phyloP scores from a whole-genome alignment of 2,113 vertebrate species.

The Sceloporus undulatus region DNA sequence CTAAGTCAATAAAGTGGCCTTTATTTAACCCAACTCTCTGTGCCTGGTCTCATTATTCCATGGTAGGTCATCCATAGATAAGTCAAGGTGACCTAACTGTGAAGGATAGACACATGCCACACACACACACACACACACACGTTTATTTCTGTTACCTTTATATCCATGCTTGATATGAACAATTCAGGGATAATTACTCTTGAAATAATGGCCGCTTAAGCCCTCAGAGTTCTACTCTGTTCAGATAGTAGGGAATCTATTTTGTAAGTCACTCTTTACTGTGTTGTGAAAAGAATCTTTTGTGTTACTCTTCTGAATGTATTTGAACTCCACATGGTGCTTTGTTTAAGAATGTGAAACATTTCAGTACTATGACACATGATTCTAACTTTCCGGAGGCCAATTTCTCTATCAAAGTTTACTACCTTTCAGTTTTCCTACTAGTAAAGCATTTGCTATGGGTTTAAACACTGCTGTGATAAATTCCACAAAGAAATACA shows the following conservation, averaged over 20 bases:
- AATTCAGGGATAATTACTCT: background rate
- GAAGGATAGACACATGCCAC: too few relatives aligned
- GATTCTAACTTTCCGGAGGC: background rate
- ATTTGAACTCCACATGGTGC: background rate
- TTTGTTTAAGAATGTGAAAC: conserved; percentile 12
- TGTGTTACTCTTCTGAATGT: conserved; percentile 9
- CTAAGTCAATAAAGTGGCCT: too few relatives aligned
- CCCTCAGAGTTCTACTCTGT: background rate
- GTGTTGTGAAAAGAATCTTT: background rate
- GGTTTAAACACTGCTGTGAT: background rate
- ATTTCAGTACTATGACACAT: background rate
- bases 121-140: too few relatives aligned
- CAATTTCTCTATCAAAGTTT: conserved; percentile 14
- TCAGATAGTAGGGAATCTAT: conserved; percentile 1
- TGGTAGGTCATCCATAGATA: too few relatives aligned
- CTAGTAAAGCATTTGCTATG: conserved; percentile 10
- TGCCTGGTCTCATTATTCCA: too few relatives aligned
- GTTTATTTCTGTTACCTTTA: too few relatives aligned
- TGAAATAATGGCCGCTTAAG: background rate
- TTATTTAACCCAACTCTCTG: too few relatives aligned
- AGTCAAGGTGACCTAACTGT: too few relatives aligned
- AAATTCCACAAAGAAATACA: conserved; percentile 1
- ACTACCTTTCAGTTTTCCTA: background rate
- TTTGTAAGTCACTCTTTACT: background rate
- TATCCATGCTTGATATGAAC: background rate